phyloP scores from a whole-genome alignment of 2,888 invertebrate species.

The Oxyscelio sp. region DNA sequence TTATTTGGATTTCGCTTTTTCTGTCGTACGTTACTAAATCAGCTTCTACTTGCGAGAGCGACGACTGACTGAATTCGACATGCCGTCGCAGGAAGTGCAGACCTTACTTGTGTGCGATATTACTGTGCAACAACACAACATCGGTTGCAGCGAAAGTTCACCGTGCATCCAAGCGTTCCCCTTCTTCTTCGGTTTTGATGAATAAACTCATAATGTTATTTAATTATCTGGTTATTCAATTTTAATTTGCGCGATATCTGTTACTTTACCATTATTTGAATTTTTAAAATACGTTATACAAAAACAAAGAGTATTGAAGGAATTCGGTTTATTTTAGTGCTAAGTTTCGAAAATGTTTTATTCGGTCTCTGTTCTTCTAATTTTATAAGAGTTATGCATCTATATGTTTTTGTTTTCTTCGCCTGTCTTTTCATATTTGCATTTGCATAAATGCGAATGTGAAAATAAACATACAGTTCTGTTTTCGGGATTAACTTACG shows the following conservation, averaged over 20 bases:
- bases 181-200: too few species aligned
- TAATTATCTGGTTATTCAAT: too few species aligned
- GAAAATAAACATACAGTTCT: too few species aligned
- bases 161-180: constrained; percentile 9
- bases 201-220: too few species aligned
- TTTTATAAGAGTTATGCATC: constrained; percentile 15
- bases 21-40: constrained; percentile 17
- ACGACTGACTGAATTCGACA: constrained; percentile 53
- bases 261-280: too few species aligned
- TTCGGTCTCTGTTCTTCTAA: constrained; percentile 71
- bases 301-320: too few species aligned
- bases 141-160: constrained; percentile 48
- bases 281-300: too few species aligned
- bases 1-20: constrained; percentile 41
- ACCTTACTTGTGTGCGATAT: constrained; percentile 58
- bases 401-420: background rate
- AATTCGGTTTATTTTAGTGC: constrained; percentile 80
- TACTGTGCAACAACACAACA: constrained; percentile 42
- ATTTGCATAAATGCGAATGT: constrained; percentile 60
- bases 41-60: constrained; percentile 23
- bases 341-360: constrained; percentile 77
- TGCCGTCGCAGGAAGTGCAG: constrained; percentile 38
- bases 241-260: too few species aligned
- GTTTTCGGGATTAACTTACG: constrained; percentile 29
- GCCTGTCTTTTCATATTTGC: constrained; percentile 17